Conservation (phyloP, 1,140 invertebrate genomes). For the Bombus superbus region DNA sequence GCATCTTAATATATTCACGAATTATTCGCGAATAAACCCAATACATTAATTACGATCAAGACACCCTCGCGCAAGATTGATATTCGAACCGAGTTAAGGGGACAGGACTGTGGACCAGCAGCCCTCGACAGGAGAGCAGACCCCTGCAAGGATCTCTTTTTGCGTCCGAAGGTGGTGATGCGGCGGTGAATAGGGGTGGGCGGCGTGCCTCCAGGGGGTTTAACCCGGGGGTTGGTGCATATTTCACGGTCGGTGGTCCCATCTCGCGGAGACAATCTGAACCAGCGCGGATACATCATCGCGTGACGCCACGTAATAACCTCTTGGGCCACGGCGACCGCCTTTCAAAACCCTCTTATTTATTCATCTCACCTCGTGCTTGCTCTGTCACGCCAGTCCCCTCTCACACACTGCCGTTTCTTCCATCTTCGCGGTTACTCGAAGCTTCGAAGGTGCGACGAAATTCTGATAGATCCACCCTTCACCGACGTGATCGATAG, state of each 20-base stretch:
- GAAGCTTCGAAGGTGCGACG: not conserved
- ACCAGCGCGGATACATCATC: constrained; percentile 82
- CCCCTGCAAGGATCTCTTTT: constrained; percentile 44
- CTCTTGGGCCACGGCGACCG: constrained; percentile 68
- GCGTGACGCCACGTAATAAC: constrained; percentile 82
- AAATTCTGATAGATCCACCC: too few species aligned
- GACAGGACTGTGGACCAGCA: not conserved
- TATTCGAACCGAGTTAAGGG: constrained; percentile 13
- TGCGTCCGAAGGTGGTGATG: constrained; percentile 76
- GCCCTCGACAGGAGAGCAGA: constrained; percentile 5
- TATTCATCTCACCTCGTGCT: constrained; percentile 81
- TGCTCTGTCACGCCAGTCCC: constrained; percentile 33
- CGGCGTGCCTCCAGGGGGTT: constrained; percentile 75
- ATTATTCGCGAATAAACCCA: not conserved
- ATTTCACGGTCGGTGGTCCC: constrained; percentile 83
- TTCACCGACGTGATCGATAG: not conserved
- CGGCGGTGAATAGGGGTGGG: constrained; percentile 75
- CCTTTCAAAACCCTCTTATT: constrained; percentile 82
- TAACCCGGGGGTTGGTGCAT: constrained; percentile 79
- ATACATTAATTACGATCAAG: constrained; percentile 15
- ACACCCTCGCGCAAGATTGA: constrained; percentile 6
- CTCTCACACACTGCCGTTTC: not conserved
- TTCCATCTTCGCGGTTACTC: constrained; percentile 23
- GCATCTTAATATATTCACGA: not conserved
- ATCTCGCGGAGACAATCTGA: constrained; percentile 83